Evolutionary conservation across 2,797 vertebrate genomes (phyloP), one percentile per base, ranked within the genome.

Genomic region (Ceryle rudis): DNA sequence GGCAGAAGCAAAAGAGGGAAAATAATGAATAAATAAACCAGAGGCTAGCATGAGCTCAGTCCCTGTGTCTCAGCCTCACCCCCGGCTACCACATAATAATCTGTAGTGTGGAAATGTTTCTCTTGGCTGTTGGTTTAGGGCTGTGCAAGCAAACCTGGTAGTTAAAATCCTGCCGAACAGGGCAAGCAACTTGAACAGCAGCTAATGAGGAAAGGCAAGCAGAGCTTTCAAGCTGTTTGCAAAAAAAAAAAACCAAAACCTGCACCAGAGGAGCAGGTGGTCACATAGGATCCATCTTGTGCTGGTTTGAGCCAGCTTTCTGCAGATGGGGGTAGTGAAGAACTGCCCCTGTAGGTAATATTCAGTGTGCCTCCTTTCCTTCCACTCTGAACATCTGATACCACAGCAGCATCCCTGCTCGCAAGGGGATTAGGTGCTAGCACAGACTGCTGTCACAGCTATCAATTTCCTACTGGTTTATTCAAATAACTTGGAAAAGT

Each of bases 351-450:
- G 2, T 52, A 47, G 58, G 87, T 83, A 92, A 95, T 93, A 88
- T 81, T 88, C 92, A 93, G 8, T 1, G 4, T 54, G 49, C 42
- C 62, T 65, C 72, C 52, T 70, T 83, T 83, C 60, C 82, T 81
- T 94, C 57, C 58, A 26, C 28, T 87, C 93, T 31, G 62, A 66
- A 89, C 74, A 92, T 69, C 91, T n/a, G 58, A 81, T 64, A 62
- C 49, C 0, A 0, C 0, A 0, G 70, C 78, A 91, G 69, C n/a
- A 7, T 62, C 86, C 29, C 65, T 71, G 79, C 84, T 83, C 2
- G 0, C 33, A 10, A 41, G 81, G 72, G 95, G 96, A 96, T 96
- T 97, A 97, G 94, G 81, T 91, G 87, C 46, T 89, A 77, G 92
- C 79, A 42, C 60, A 90, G 47, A 26, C 58, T 3, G 10, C 62